Evolutionary conservation across 2,797 vertebrate species (phyloP).

Genomic region (Periophthalmus magnuspinnatus): DNA sequence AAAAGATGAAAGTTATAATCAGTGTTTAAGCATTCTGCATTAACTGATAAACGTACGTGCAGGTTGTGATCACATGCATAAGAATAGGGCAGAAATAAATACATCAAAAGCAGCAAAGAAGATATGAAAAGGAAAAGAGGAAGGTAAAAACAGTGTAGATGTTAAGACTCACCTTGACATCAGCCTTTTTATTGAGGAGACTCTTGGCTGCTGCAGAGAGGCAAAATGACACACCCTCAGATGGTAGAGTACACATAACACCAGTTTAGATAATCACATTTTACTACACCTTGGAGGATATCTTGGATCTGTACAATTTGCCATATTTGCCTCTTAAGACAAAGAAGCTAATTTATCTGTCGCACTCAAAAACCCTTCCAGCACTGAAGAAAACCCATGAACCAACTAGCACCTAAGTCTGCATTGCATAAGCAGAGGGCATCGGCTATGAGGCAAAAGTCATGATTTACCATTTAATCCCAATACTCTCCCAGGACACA

Average conservation of each 20-base stretch:
- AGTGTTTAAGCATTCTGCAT: not conserved
- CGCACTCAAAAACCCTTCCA: slow-evolving; percentile 19
- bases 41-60: not conserved
- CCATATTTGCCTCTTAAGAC: slow-evolving; percentile 16
- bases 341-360: slow-evolving; percentile 22
- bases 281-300: not conserved
- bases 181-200: slow-evolving; percentile 84
- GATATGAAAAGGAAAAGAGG: not conserved
- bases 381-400: slow-evolving; percentile 23
- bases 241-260: slow-evolving; percentile 72
- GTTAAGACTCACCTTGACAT: slow-evolving; percentile 76
- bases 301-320: not conserved
- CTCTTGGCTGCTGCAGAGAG: slow-evolving; percentile 83
- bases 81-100: slow-evolving; percentile 1
- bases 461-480: slow-evolving; percentile 66
- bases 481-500: slow-evolving; percentile 40
- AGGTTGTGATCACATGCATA: not conserved
- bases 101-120: slow-evolving; percentile 6
- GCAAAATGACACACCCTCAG: slow-evolving; percentile 74
- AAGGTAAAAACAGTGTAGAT: not conserved
- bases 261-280: slow-evolving; percentile 17
- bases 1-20: not conserved
- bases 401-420: slow-evolving; percentile 50
- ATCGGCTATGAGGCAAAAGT: slow-evolving; percentile 26
- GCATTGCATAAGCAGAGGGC: slow-evolving; percentile 63